Evolutionary conservation across 2,797 vertebrate genomes (phyloP).

Genomic region (Eulemur rubriventer): DNA sequence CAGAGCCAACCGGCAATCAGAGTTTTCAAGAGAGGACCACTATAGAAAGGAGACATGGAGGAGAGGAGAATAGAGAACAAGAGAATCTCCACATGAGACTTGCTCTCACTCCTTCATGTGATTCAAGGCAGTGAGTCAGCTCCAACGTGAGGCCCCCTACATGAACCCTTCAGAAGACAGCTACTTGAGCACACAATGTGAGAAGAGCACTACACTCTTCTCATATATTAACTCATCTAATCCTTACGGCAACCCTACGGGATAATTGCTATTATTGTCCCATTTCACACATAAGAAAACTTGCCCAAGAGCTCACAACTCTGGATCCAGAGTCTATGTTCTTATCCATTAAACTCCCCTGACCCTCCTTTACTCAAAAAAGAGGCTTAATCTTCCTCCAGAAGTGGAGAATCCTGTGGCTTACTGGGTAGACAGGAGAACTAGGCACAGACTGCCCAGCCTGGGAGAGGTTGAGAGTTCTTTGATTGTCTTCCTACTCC

Average conservation of each 20-base stretch:
- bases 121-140: background rate
- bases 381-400: background rate
- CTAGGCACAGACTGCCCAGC: background rate
- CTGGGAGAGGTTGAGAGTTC: background rate
- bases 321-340: background rate
- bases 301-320: background rate
- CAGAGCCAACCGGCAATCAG: background rate
- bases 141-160: background rate
- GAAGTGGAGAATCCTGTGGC: background rate
- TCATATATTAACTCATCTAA: background rate
- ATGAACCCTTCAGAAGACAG: background rate
- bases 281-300: background rate
- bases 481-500: background rate
- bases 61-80: rapidly evolving
- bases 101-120: background rate
- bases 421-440: background rate
- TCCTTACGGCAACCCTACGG: background rate
- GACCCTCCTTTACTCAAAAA: background rate
- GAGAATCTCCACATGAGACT: background rate
- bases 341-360: background rate
- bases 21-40: background rate
- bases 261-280: background rate
- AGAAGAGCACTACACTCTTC: background rate
- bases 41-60: rapidly evolving
- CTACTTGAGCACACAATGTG: background rate